Percentiles rank a stretch among this genome's conserved stretches.
These are phyloP conservation scores for Arenaria interpres DNA, from an alignment of 2,113 vertebrate genomes.

Conservation along the genomic window DNA sequence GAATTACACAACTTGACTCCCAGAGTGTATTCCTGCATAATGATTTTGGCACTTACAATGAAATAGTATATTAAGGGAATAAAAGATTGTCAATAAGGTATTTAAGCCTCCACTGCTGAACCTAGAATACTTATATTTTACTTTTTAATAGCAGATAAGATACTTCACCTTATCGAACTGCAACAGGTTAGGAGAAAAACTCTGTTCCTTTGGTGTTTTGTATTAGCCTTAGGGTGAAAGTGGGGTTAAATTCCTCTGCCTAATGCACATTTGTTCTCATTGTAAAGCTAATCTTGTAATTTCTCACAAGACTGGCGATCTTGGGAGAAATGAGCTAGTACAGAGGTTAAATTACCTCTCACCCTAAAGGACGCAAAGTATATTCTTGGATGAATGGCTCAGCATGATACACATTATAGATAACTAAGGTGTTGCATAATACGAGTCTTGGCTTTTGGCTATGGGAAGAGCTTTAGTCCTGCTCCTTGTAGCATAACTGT, in stretches of 20 bases:
- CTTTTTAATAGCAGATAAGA: not conserved
- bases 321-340: slow-evolving; percentile 10
- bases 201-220: not conserved
- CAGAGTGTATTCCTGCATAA: not conserved
- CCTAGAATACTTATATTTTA: not conserved
- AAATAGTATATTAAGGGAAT: slow-evolving; percentile 17
- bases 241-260: not conserved
- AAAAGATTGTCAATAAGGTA: slow-evolving; percentile 41
- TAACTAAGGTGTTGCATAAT: slow-evolving; percentile 24
- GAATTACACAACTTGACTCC: not conserved
- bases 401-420: not conserved
- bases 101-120: slow-evolving; percentile 2
- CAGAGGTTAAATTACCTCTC: slow-evolving; percentile 50
- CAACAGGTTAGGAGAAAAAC: not conserved
- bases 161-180: not conserved
- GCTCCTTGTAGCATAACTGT: not conserved
- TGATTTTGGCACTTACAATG: not conserved
- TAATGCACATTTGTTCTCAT: slow-evolving; percentile 8
- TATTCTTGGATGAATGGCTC: slow-evolving; percentile 16
- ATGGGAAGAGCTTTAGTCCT: not conserved
- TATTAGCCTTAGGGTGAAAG: not conserved
- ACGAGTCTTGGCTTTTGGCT: not conserved
- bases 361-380: slow-evolving; percentile 12
- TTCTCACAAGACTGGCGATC: slow-evolving; percentile 33
- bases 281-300: slow-evolving; percentile 11